Conservation (phyloP, 23 tunicate genomes). For the Styela plicata region DNA sequence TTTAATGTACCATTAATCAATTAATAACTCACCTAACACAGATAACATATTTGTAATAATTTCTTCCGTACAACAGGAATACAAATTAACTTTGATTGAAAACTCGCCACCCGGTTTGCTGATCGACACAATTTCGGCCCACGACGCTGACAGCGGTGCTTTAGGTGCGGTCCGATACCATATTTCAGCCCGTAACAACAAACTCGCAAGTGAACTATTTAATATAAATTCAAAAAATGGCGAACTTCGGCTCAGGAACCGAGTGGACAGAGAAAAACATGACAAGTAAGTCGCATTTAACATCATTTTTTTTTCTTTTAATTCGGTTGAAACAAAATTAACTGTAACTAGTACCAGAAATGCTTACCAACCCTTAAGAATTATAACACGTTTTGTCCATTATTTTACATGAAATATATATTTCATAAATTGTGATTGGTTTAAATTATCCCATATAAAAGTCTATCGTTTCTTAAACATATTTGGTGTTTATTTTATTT, state of each 20-base stretch:
- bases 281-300: constrained; percentile 57
- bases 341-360: too few relatives aligned
- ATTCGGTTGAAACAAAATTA: too few relatives aligned
- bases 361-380: too few relatives aligned
- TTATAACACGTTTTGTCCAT: too few relatives aligned
- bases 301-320: too few relatives aligned
- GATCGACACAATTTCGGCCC: constrained; percentile 37
- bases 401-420: too few relatives aligned
- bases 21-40: too few relatives aligned
- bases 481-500: background rate
- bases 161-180: constrained; percentile 42
- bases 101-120: constrained; percentile 36
- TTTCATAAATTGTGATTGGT: too few relatives aligned
- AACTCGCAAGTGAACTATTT: background rate
- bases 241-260: constrained; percentile 35
- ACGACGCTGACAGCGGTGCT: constrained; percentile 43
- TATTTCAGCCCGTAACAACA: constrained; percentile 28
- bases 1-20: too few relatives aligned
- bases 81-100: constrained; percentile 33
- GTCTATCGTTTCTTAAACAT: background rate
- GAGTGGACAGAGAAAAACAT: constrained; percentile 43
- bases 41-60: too few relatives aligned
- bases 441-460: background rate
- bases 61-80: too few relatives aligned
- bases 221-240: constrained; percentile 34